Evolutionary conservation across 2,888 invertebrate species (phyloP).

Genomic region (Rhimphoctona megacephalus): DNA sequence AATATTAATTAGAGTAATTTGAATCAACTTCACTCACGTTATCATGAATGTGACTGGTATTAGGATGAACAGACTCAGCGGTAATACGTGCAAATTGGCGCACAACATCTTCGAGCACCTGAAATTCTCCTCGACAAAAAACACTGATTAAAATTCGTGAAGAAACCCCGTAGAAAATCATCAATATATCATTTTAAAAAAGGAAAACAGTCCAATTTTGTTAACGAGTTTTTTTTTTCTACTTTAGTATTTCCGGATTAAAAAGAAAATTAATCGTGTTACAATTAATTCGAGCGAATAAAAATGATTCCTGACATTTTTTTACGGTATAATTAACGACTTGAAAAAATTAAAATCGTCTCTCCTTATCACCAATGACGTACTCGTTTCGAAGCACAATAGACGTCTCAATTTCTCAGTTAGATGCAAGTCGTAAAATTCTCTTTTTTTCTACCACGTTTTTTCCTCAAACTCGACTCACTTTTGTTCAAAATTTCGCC

Average conservation of each 20-base stretch:
- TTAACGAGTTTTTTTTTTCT: neutral
- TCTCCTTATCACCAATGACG: constrained; percentile 19
- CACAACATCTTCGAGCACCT: constrained; percentile 77
- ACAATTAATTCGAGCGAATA: neutral
- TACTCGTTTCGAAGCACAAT: constrained; percentile 8
- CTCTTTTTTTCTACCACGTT: neutral
- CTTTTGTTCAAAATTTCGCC: neutral
- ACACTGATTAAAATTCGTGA: constrained; percentile 13
- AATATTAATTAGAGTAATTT: neutral
- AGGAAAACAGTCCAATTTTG: neutral
- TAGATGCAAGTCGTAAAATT: neutral
- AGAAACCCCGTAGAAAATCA: neutral
- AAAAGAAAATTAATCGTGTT: neutral
- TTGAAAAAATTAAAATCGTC: neutral
- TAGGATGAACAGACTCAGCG: constrained; percentile 82
- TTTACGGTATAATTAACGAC: neutral
- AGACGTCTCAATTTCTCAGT: neutral
- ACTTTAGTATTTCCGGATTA: neutral
- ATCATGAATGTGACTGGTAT: constrained; percentile 83
- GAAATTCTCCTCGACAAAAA: constrained; percentile 8
- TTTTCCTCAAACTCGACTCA: constrained; percentile 12
- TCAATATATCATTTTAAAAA: neutral
- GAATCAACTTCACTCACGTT: constrained; percentile 80
- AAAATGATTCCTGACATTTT: neutral
- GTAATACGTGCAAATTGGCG: constrained; percentile 81